Conservation (phyloP, 2,888 invertebrate species). For the Hyalella azteca region DNA sequence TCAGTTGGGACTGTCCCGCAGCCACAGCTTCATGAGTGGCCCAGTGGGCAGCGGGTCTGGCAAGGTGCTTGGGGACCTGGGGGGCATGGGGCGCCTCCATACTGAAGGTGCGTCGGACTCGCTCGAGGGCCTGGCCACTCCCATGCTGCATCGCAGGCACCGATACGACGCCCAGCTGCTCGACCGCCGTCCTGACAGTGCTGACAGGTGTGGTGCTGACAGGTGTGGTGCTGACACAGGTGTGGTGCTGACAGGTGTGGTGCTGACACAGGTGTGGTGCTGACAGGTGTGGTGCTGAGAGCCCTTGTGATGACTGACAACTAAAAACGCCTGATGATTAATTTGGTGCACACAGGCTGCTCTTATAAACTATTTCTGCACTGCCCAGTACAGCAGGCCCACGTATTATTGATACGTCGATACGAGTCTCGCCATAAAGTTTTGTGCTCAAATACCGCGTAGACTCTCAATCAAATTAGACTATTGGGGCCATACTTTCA, state of each 20-base stretch:
- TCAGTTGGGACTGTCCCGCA: conserved; percentile 62
- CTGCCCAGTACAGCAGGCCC: no score
- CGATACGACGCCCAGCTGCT: conserved; percentile 49
- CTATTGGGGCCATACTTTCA: no score
- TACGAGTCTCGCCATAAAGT: no score
- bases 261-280: background rate
- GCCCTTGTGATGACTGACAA: no score
- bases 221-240: background rate
- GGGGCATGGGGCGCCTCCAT: conserved; percentile 65
- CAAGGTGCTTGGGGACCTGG: conserved; percentile 82
- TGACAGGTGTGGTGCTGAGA: background rate
- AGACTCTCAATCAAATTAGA: no score
- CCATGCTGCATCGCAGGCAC: conserved; percentile 60
- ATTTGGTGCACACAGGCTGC: no score
- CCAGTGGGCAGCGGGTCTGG: conserved; percentile 69
- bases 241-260: background rate
- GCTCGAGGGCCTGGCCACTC: conserved; percentile 60
- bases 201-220: background rate
- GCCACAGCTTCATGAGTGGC: conserved; percentile 69
- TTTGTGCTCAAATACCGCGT: no score
- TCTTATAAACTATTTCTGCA: no score
- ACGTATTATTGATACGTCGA: no score
- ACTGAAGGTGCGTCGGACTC: conserved; percentile 45
- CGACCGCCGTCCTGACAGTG: conserved; percentile 16
- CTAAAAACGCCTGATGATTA: no score